Evolutionary conservation across 92 coral and sea anemone genomes (phyloP).

Genomic region (Epizoanthus fatuus): DNA sequence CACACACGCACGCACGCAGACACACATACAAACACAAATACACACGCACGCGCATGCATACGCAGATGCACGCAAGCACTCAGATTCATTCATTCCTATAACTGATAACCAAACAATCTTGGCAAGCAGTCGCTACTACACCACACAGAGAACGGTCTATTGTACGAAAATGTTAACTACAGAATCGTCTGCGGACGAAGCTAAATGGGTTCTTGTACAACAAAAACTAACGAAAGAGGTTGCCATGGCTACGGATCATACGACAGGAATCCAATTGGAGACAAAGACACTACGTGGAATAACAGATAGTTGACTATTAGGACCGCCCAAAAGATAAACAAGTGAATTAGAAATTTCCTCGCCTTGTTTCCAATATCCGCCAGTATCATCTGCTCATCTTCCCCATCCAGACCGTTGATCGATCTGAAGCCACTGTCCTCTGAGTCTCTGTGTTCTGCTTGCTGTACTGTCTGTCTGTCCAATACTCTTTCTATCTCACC

Average conservation of each 20-base stretch:
- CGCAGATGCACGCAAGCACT: neutral
- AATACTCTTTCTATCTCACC: slow-evolving; percentile 13
- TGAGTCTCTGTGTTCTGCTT: slow-evolving; percentile 26
- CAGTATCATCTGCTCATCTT: slow-evolving; percentile 16
- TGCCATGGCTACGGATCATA: slow-evolving; percentile 12
- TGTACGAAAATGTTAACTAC: neutral
- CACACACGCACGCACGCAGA: neutral
- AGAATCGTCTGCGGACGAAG: too few relatives aligned
- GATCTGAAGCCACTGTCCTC: slow-evolving; percentile 50
- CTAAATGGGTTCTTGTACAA: neutral
- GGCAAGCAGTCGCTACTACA: neutral
- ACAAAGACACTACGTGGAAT: slow-evolving; percentile 8
- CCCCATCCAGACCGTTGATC: slow-evolving; percentile 34
- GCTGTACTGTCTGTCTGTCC: slow-evolving; percentile 9
- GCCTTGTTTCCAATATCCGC: slow-evolving; percentile 42
- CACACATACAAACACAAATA: neutral
- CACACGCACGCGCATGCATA: neutral
- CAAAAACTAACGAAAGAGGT: neutral
- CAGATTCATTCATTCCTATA: neutral
- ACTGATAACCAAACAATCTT: neutral
- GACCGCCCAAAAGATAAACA: slow-evolving; percentile 33
- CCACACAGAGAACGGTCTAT: neutral
- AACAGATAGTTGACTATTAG: slow-evolving; percentile 21
- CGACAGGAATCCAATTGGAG: slow-evolving; percentile 15
- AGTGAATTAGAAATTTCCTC: slow-evolving; percentile 48